phyloP scores from a whole-genome alignment of 2,797 vertebrate genomes.

The Lateolabrax maculatus region DNA sequence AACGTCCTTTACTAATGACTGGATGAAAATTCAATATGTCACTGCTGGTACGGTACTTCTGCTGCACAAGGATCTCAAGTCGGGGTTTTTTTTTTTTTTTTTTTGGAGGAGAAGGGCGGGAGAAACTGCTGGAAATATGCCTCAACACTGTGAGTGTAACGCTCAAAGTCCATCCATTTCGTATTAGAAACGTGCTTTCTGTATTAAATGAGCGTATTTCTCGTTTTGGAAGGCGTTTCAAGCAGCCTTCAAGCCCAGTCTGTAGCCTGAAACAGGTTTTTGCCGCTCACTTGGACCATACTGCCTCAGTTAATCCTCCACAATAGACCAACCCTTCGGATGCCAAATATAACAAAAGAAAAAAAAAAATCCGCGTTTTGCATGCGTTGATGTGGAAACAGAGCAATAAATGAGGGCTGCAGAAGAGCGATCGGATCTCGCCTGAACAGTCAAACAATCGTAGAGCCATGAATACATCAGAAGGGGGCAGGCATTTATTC shows the following conservation, averaged over 20 bases:
- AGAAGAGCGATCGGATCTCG: constrained; percentile 42
- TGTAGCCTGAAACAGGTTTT: constrained; percentile 54
- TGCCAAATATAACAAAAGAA: constrained; percentile 69
- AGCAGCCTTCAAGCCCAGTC: constrained; percentile 1
- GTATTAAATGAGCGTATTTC: constrained; percentile 28
- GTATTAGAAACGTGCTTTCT: constrained; percentile 25
- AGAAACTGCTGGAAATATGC: constrained; percentile 76
- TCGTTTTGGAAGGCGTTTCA: constrained; percentile 21
- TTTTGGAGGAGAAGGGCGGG: constrained; percentile 46
- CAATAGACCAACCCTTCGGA: constrained; percentile 64
- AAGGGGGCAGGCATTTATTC: constrained; percentile 35
- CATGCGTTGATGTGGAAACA: constrained; percentile 44
- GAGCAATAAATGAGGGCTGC: constrained; percentile 23
- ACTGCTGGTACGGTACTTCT: constrained; percentile 46
- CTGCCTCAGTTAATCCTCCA: constrained; percentile 65
- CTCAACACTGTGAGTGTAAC: constrained; percentile 37
- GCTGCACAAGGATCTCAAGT: constrained; percentile 61
- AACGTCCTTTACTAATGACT: neutral
- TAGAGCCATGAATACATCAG: constrained; percentile 53
- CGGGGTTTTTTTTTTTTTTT: constrained; percentile 3
- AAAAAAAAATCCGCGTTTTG: constrained; percentile 33
- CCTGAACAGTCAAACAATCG: constrained; percentile 51
- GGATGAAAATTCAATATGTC: neutral
- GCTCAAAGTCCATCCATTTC: constrained; percentile 55
- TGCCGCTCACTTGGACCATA: constrained; percentile 54